These are phyloP conservation scores for Phasianus colchicus DNA, from an alignment of 2,113 vertebrate genomes.

Conservation along the genomic window DNA sequence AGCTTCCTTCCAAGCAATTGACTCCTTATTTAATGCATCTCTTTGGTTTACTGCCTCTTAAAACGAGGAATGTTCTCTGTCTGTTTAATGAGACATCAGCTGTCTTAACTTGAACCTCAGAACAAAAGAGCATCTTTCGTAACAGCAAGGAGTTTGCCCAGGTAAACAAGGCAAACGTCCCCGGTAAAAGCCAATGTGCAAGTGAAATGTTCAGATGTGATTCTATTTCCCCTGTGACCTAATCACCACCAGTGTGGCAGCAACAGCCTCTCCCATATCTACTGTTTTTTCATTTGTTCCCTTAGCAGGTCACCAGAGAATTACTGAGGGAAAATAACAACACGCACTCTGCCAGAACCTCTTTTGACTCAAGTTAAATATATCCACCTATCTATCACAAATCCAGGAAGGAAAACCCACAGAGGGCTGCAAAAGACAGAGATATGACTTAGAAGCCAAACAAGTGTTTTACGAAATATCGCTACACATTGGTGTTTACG, in stretches of 20 bases:
- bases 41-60: background rate
- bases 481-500: background rate
- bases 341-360: background rate
- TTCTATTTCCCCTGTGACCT: background rate
- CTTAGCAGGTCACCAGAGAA: background rate
- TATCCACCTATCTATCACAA: background rate
- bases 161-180: background rate
- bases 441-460: background rate
- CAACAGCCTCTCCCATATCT: background rate
- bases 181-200: background rate
- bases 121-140: background rate
- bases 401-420: accelerated
- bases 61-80: background rate
- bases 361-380: background rate
- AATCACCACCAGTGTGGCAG: accelerated
- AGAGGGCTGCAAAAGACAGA: background rate
- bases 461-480: accelerated
- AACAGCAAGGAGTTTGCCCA: background rate
- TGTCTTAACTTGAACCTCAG: background rate
- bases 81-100: background rate
- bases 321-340: accelerated
- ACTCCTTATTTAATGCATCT: background rate
- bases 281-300: background rate
- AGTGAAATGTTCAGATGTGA: background rate
- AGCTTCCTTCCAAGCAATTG: background rate